phyloP scores from a whole-genome alignment of 1,140 invertebrate species.

The Streblospio benedicti region DNA sequence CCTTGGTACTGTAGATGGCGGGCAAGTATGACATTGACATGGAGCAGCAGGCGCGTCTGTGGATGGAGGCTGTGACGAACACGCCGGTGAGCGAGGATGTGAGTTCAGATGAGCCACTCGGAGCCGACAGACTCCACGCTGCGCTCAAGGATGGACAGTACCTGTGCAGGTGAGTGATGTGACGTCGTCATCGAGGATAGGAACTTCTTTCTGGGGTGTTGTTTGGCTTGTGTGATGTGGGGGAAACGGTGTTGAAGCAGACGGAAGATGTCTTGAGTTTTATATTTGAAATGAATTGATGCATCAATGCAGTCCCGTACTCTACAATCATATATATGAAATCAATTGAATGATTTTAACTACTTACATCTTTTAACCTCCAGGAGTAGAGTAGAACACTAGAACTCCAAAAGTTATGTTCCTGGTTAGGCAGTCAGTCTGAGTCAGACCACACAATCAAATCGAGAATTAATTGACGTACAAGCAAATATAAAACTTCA shows the following conservation, averaged over 20 bases:
- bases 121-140: constrained; percentile 22
- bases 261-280: too few species aligned
- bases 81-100: constrained; percentile 11
- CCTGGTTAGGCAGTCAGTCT: too few species aligned
- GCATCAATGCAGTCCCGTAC: background rate
- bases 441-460: too few species aligned
- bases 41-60: constrained; percentile 28
- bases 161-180: constrained; percentile 61
- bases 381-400: too few species aligned
- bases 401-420: too few species aligned
- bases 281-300: background rate
- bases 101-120: constrained; percentile 10
- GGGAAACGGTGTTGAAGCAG: too few species aligned
- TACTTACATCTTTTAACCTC: too few species aligned
- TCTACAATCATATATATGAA: background rate
- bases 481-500: too few species aligned
- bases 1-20: constrained; percentile 21
- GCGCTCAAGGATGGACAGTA: constrained; percentile 74
- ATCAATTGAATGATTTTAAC: background rate
- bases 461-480: too few species aligned
- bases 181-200: too few species aligned
- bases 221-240: too few species aligned
- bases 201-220: too few species aligned
- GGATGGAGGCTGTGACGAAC: constrained; percentile 30
- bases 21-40: constrained; percentile 27